Conservation (phyloP, 2,888 invertebrate species). For the Coelopa pilipes region DNA sequence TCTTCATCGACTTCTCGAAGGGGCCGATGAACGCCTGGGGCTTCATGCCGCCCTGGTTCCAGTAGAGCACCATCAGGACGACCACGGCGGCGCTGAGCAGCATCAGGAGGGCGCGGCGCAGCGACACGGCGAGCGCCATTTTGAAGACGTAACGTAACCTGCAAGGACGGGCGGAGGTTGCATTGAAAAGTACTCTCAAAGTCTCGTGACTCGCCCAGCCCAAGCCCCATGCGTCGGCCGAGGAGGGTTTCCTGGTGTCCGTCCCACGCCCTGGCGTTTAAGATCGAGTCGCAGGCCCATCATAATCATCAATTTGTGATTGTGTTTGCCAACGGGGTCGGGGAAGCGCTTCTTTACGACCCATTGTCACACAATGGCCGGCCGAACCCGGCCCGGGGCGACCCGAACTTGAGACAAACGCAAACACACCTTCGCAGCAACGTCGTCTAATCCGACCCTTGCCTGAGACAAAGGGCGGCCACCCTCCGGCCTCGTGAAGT, state of each 20-base stretch:
- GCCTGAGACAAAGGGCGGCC: too few species aligned
- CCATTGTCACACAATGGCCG: not conserved
- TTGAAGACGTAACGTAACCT: constrained; percentile 65
- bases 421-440: too few species aligned
- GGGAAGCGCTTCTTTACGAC: constrained; percentile 4
- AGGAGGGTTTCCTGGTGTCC: not conserved
- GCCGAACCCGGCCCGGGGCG: not conserved
- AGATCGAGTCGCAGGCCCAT: too few species aligned
- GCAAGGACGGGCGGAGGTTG: constrained; percentile 40
- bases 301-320: not conserved
- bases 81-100: constrained; percentile 71
- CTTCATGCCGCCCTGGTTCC: constrained; percentile 71
- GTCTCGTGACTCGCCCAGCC: too few species aligned
- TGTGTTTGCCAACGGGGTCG: not conserved
- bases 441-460: too few species aligned
- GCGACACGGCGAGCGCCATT: constrained; percentile 67
- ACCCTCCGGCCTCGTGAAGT: too few species aligned
- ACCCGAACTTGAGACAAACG: too few species aligned
- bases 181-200: too few species aligned
- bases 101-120: constrained; percentile 71
- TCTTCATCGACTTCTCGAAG: constrained; percentile 55
- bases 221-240: not conserved
- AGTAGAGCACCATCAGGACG: constrained; percentile 72
- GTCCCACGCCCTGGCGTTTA: not conserved
- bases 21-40: constrained; percentile 65